Evolutionary conservation across 2,888 invertebrate species (phyloP).

Genomic region (Nyleta sp.): DNA sequence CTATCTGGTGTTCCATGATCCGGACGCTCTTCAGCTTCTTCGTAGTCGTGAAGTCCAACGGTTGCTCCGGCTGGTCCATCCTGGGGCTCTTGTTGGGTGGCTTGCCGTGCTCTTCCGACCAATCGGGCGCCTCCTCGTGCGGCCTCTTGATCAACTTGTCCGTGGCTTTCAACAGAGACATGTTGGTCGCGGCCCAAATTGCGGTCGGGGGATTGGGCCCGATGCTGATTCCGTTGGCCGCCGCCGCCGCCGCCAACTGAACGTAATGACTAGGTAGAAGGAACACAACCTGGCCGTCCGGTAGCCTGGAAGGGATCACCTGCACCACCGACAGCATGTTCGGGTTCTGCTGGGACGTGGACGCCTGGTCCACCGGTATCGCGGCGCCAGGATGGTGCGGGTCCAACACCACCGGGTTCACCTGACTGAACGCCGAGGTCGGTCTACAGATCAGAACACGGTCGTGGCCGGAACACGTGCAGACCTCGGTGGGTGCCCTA

Average conservation of each 20-base stretch:
- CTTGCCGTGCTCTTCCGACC: constrained; percentile 71
- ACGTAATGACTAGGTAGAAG: constrained; percentile 86
- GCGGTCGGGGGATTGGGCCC: constrained; percentile 81
- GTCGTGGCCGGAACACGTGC: too few relatives aligned
- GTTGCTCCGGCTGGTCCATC: constrained; percentile 77
- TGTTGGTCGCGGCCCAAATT: constrained; percentile 81
- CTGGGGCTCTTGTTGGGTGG: constrained; percentile 71
- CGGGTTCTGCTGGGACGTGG: constrained; percentile 76
- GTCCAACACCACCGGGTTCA: constrained; percentile 72
- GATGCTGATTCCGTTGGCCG: constrained; percentile 81
- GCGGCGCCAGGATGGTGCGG: constrained; percentile 69
- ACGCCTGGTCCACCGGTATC: constrained; percentile 70
- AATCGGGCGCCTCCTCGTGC: constrained; percentile 75
- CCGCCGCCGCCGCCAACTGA: constrained; percentile 84
- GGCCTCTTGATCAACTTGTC: constrained; percentile 79
- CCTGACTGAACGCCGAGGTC: constrained; percentile 75
- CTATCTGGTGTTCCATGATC: constrained; percentile 65
- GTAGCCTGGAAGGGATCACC: constrained; percentile 84
- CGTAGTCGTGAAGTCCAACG: constrained; percentile 80
- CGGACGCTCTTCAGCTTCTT: constrained; percentile 75
- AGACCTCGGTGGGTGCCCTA: too few relatives aligned
- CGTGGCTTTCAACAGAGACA: constrained; percentile 80
- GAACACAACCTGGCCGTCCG: constrained; percentile 86
- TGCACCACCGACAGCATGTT: constrained; percentile 82
- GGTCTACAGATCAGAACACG: too few relatives aligned